Percentiles rank a stretch among this genome's conserved stretches.
phyloP scores from a whole-genome alignment of 2,113 vertebrate genomes.

The Microcebus ravelobensis region DNA sequence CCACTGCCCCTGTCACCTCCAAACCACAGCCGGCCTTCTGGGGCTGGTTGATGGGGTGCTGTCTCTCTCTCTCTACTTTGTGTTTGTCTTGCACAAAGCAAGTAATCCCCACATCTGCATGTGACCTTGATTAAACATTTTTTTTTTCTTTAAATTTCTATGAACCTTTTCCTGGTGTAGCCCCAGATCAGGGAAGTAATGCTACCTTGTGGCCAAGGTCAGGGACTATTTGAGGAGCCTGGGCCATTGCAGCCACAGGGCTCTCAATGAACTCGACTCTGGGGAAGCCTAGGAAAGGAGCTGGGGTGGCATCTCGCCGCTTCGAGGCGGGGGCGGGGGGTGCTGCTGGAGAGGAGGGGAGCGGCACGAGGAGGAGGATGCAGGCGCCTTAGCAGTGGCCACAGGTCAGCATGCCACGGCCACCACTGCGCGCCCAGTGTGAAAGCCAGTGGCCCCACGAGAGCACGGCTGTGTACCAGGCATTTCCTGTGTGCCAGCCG shows the following conservation, averaged over 20 bases:
- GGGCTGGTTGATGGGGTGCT: accelerated
- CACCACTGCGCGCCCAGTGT: accelerated
- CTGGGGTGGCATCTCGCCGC: accelerated
- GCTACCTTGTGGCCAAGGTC: background rate
- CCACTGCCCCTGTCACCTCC: accelerated
- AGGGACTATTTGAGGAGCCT: background rate
- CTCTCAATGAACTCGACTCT: background rate
- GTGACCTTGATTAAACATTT: background rate
- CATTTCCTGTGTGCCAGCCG: background rate
- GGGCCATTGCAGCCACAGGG: background rate
- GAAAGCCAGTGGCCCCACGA: background rate
- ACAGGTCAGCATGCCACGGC: accelerated
- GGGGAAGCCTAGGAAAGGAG: background rate
- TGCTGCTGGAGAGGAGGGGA: background rate
- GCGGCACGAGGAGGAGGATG: too few species aligned
- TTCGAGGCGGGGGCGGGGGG: too few species aligned
- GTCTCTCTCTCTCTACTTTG: too few species aligned
- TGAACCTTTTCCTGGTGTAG: background rate
- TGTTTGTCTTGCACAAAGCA: background rate
- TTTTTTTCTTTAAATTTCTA: background rate
- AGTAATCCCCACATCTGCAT: background rate
- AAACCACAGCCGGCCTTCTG: background rate
- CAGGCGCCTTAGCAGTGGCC: background rate
- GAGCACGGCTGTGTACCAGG: accelerated
- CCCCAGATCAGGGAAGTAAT: background rate